Base-by-base conservation (phyloP, 2,888 invertebrate species). In the Drosophila greeni region DNA sequence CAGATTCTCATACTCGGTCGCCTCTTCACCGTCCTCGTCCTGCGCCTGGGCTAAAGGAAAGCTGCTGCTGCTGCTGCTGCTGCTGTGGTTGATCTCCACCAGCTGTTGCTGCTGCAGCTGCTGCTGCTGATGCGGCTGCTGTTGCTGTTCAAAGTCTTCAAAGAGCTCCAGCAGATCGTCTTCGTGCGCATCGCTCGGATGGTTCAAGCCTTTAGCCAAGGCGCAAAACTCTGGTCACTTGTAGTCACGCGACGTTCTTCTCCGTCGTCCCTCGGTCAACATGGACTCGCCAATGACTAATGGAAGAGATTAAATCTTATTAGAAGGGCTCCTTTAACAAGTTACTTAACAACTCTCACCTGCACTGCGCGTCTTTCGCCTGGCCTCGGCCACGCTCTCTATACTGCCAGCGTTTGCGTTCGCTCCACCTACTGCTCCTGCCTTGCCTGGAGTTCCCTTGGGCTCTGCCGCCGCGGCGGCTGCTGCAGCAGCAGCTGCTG, bases 341-440 rank as follows among this genome's bases (percentile, higher is more conserved):
- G 5, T 4, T 12, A 16, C 3, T 8, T 9, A 16, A 1, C 2
- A 18, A 18, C 12, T 20, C 49, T 80, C 80, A 93, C 93, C 93
- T 74, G 93, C 92, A 90, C 93, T 93, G 75, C 93, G 90, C 26
- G 93, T 93, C 90, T 93, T 93, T 83, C 93, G 88, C 26, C 92
- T 73, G 4, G 86, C 87, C 59, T 88, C 88, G 8, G 82, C 84
- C 37, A 84, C 80, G 52, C 84, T 85, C 43, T 86, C 86, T 5
- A 73, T 73, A 40, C 60, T 77, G 3, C 59, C 57, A 31, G 86
- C 85, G 72, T 61, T 79, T 48, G 85, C 75, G 53, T 66, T 80
- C 23, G 48, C 61, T 3, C 52, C 48, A 33, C 48, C 65, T 9
- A 52, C 66, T 3, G 51, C 51, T 31, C 11, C 52, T 6, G 54